A percentile compares a stretch with the other conserved stretches of the same genome.
These are phyloP conservation scores for Drosophila mauritiana DNA, from an alignment of 1,140 invertebrate genomes.

Conservation along the genomic window DNA sequence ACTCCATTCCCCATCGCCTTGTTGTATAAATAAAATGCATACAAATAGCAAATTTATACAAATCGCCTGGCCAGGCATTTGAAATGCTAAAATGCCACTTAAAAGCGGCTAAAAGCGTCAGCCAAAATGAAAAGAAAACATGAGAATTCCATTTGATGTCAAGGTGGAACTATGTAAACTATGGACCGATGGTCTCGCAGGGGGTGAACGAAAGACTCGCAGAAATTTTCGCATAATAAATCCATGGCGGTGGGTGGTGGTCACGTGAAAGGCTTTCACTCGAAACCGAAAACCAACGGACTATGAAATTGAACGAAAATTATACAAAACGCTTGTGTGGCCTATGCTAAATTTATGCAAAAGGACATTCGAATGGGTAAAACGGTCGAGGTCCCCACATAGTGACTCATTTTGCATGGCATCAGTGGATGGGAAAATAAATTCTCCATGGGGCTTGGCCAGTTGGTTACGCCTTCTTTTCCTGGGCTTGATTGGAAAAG, in stretches of 20 bases:
- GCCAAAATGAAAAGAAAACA: slow-evolving; percentile 84
- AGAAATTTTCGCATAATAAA: slow-evolving; percentile 58
- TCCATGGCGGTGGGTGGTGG: slow-evolving; percentile 55
- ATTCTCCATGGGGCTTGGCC: slow-evolving; percentile 21
- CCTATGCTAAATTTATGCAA: slow-evolving; percentile 73
- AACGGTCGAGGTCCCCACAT: slow-evolving; percentile 6
- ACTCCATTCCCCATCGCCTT: neutral
- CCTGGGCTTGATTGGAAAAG: slow-evolving; percentile 1
- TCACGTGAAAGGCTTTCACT: slow-evolving; percentile 71
- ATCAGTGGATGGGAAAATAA: neutral
- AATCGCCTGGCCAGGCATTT: slow-evolving; percentile 68
- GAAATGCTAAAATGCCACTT: slow-evolving; percentile 83
- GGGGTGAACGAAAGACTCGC: neutral
- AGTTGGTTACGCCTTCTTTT: slow-evolving; percentile 24
- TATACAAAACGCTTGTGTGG: slow-evolving; percentile 67
- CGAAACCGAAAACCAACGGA: slow-evolving; percentile 64
- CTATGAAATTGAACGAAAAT: slow-evolving; percentile 84
- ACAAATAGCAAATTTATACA: slow-evolving; percentile 84
- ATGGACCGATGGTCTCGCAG: slow-evolving; percentile 20
- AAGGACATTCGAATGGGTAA: slow-evolving; percentile 46
- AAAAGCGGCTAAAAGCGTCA: slow-evolving; percentile 69
- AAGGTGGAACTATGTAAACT: slow-evolving; percentile 81
- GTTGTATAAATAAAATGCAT: slow-evolving; percentile 77
- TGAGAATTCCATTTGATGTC: slow-evolving; percentile 79
- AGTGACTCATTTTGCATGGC: slow-evolving; percentile 41